Evolutionary conservation across 2,888 invertebrate species (phyloP).

Genomic region (Gymnocheta viridis): DNA sequence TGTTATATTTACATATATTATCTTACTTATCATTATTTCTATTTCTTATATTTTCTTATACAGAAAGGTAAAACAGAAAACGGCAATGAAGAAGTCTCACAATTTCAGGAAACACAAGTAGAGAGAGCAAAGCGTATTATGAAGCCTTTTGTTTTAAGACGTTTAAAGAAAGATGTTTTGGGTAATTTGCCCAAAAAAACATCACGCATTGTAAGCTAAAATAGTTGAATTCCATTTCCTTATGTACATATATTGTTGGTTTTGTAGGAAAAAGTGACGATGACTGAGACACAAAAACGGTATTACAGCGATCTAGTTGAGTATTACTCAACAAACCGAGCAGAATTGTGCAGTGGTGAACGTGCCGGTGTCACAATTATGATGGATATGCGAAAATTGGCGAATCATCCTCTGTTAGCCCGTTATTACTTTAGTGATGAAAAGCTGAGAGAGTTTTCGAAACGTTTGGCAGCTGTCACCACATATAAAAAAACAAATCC

Average conservation of each 20-base stretch:
- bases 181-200: constrained; percentile 92
- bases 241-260: not conserved
- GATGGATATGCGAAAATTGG: constrained; percentile 96
- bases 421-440: constrained; percentile 88
- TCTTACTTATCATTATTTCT: not conserved
- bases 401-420: constrained; percentile 95
- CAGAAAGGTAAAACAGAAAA: constrained; percentile 83
- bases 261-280: constrained; percentile 83
- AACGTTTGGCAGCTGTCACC: constrained; percentile 86
- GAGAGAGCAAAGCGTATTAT: constrained; percentile 97
- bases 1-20: not conserved
- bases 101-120: constrained; percentile 95
- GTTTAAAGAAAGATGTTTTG: constrained; percentile 93
- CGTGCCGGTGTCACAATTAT: constrained; percentile 90
- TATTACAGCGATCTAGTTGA: constrained; percentile 90
- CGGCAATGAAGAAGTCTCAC: constrained; percentile 85
- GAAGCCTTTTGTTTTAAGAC: constrained; percentile 95
- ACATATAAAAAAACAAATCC: constrained; percentile 89
- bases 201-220: constrained; percentile 85
- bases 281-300: constrained; percentile 88
- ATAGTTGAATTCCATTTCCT: not conserved
- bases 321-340: constrained; percentile 86
- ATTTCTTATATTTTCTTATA: not conserved
- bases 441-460: constrained; percentile 86
- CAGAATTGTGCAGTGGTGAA: constrained; percentile 84